phyloP scores from a whole-genome alignment of 2,113 vertebrate genomes.

The Tachysurus vachellii region DNA sequence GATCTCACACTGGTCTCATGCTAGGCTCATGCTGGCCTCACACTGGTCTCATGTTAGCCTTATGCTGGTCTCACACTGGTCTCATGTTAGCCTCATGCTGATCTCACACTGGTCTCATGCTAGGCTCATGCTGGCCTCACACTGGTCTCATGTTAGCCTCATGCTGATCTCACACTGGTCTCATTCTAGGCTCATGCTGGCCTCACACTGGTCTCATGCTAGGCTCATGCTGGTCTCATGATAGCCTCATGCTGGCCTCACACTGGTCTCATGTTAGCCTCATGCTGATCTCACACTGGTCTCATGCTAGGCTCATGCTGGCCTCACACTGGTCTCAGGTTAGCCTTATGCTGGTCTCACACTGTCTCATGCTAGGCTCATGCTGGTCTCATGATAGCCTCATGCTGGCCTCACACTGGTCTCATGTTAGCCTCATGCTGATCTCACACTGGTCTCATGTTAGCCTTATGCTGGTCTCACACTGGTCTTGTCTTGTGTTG shows the following conservation, averaged over 20 bases:
- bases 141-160: too few species aligned
- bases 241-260: neutral
- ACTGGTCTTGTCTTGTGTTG: neutral
- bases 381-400: neutral
- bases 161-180: too few species aligned
- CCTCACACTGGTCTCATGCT: too few species aligned
- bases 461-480: neutral
- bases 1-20: too few species aligned
- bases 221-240: neutral
- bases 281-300: neutral
- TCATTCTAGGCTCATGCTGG: accelerated
- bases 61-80: accelerated
- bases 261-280: neutral
- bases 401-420: neutral
- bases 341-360: neutral
- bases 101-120: neutral
- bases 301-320: neutral
- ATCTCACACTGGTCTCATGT: too few species aligned
- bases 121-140: neutral
- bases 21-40: neutral
- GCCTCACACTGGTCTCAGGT: too few species aligned
- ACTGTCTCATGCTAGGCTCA: neutral
- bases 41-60: neutral
- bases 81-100: accelerated
- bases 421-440: neutral